Conservation (phyloP, 2,888 invertebrate species). For the Horisme vitalbata region DNA sequence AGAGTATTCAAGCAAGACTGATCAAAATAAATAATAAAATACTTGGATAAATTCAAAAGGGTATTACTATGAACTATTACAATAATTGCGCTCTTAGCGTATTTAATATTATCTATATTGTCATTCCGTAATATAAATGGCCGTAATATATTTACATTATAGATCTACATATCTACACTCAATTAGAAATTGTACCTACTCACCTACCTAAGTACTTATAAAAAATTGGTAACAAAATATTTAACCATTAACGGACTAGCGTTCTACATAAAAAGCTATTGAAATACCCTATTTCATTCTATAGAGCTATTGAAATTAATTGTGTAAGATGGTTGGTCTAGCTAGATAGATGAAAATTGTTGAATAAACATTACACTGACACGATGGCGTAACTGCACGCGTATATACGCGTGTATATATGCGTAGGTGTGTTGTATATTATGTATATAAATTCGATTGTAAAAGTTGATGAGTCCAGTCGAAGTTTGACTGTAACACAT, state of each 20-base stretch:
- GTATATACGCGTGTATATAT: too few species aligned
- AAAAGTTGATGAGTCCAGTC: too few species aligned
- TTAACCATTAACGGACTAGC: conserved; percentile 23
- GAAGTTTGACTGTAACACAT: too few species aligned
- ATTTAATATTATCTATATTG: conserved; percentile 37
- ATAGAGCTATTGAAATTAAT: too few species aligned
- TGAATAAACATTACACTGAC: too few species aligned
- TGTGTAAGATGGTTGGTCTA: too few species aligned
- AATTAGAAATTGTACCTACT: neutral
- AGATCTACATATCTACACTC: too few species aligned
- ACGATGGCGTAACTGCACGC: too few species aligned
- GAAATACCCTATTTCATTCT: neutral
- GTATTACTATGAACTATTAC: conserved; percentile 12
- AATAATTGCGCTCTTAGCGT: conserved; percentile 36
- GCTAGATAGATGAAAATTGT: too few species aligned
- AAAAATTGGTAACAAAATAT: neutral
- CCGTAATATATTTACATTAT: conserved; percentile 33
- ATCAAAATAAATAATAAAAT: neutral
- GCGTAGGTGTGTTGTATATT: too few species aligned
- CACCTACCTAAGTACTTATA: neutral
- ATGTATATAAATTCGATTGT: too few species aligned
- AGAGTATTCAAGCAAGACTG: neutral
- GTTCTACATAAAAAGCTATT: conserved; percentile 14
- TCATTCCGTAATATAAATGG: conserved; percentile 38
- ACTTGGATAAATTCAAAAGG: neutral